Base-by-base conservation (phyloP, 2,888 invertebrate genomes). In the Dicyrtoma fusca region DNA sequence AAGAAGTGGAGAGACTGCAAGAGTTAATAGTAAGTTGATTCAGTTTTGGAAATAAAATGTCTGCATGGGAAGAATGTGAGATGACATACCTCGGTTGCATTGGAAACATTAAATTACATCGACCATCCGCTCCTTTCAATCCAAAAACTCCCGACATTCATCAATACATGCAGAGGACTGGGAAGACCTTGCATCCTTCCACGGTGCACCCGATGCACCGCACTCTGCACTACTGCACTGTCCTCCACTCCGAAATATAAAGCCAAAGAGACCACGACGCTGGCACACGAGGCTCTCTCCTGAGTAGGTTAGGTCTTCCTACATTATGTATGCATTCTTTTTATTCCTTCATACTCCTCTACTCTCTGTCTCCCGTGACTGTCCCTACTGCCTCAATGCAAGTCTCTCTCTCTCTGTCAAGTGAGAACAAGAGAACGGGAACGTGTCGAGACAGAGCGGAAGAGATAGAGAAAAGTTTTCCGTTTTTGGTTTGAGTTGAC, bases 71-170 rank as follows among this genome's bases (percentile, higher is more conserved):
- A 53, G 53, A 14, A 57, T 23, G 23, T 8, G 25, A 13, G 57
- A 57, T 23, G 26, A 25, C 23, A 57, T 57, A 57, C 57, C 57
- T 57, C 10, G 25, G 26, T 47, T 51, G 45, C 65, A 65, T 51
- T 49, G 51, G 49, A 64, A 65, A 47, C 65, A 65, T 51, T 49
- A 34, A 25, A 66, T 55, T 66, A 51, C 53, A 53, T 26, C 34
- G 34, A n/a, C 66, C 66, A 49, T 64, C 55, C 55, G 8, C 51
- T 51, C 34, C n/a, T n/a, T n/a, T n/a, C n/a, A 13, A 45, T 45
- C 10, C 17, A 17, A 19, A 51, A 10, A 51, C 6, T 51, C 6
- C n/a, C 8, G n/a, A 17, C 17, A 5, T 4, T 17, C 21, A 51
- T 51, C 51, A n/a, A 68, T 26, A 42, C 66, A 57, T 68, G 8